Percentiles rank a stretch among this genome's conserved stretches.
These are phyloP conservation scores for Hirtodrosophila confusa DNA, from an alignment of 2,888 invertebrate genomes.

Conservation along the genomic window DNA sequence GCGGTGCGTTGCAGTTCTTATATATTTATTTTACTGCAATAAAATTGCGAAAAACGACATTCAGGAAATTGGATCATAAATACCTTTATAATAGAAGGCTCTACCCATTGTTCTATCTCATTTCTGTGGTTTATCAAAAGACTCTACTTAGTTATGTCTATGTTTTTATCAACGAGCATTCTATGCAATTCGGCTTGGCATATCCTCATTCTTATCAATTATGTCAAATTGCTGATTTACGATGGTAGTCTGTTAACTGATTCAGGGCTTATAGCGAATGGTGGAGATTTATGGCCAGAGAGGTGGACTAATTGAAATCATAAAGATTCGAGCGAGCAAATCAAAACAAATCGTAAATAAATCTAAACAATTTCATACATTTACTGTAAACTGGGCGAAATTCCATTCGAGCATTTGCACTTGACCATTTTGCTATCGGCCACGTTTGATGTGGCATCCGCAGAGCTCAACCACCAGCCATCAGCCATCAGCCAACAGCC, in stretches of 20 bases:
- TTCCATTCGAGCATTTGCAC: slow-evolving; percentile 54
- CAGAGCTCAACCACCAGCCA: neutral
- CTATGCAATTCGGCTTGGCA: neutral
- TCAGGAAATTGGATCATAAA: no score
- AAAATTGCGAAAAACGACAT: no score
- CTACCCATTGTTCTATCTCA: no score
- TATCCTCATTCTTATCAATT: slow-evolving; percentile 29
- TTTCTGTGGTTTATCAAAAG: no score
- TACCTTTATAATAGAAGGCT: no score
- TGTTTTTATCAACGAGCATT: no score
- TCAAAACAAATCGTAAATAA: slow-evolving; percentile 76
- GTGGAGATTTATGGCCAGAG: slow-evolving; percentile 49
- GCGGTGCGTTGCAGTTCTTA: no score
- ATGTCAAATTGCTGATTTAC: slow-evolving; percentile 44
- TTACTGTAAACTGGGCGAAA: slow-evolving; percentile 41
- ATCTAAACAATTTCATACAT: slow-evolving; percentile 32
- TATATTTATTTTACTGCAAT: no score
- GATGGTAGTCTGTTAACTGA: slow-evolving; percentile 17
- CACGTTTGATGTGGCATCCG: slow-evolving; percentile 62
- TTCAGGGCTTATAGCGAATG: neutral
- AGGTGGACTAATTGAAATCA: slow-evolving; percentile 51
- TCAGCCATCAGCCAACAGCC: no score
- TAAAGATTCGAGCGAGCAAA: slow-evolving; percentile 62
- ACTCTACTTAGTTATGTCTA: no score
- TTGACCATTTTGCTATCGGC: slow-evolving; percentile 47